Base-by-base conservation (phyloP, 2,888 invertebrate species). In the Pteria penguin region DNA sequence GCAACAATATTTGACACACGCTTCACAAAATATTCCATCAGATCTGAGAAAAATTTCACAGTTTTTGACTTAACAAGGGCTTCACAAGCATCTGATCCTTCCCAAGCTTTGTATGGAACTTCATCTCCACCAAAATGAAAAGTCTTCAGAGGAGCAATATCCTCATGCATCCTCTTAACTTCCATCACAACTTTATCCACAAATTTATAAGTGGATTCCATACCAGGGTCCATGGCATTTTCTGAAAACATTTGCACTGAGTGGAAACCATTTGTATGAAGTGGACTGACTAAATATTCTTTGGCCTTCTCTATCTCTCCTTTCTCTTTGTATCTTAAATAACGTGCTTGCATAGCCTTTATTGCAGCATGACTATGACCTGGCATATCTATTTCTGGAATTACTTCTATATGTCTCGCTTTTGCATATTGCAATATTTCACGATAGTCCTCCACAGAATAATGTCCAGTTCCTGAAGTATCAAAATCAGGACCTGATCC, bases 91-190 rank as follows among this genome's bases (percentile, higher is more conserved):
- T 84, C 79, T 1, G 89, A 90, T 18, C 84, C 83, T 66, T 83
- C 78, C 90, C 90, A 90, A 0, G 89, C 87, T 55, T 87, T 86
- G 31, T 79, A 80, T 0, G 90, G 84, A 26, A 88, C 90, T 79
- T 91, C 90, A 70, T 91, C 91, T 2, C 90, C 91, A 18, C 90
- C 91, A 68, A 90, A 83, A 74, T 91, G 90, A 72, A 90, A 88
- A n/a, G 74, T 79, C 33, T 72, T 79, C 57, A 90, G 65, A 0
- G 89, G 88, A 45, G 67, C 67, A 22, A 88, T 83, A 58, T 84
- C 84, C 26, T 83, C 72, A 69, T 89, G 88, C 82, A 89, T 82
- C 18, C 81, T 80, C 52, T 86, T 82, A 11, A 89, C 57, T 61
- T 87, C 88, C 4, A 58, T 66, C 8, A 90, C 82, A 22, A 91